phyloP scores from a whole-genome alignment of 2,888 invertebrate genomes.

The Cordilura impudica region DNA sequence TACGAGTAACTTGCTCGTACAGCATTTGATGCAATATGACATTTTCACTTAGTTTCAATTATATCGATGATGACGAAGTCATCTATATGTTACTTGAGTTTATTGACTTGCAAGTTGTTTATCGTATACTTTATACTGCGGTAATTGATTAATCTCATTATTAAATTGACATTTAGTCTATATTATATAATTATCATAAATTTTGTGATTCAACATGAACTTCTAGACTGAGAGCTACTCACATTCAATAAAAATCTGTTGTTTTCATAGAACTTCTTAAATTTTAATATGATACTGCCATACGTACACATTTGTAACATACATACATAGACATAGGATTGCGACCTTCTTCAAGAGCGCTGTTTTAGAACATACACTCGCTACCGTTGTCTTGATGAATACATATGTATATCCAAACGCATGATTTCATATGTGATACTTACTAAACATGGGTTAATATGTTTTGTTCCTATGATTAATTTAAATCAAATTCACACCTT shows the following conservation, averaged over 20 bases:
- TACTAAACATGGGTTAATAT: too few species aligned
- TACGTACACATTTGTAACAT: too few species aligned
- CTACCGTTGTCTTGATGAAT: too few species aligned
- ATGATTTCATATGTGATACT: too few species aligned
- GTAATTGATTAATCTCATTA: constrained; percentile 32
- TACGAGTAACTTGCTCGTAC: background rate
- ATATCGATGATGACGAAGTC: constrained; percentile 22
- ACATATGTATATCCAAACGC: too few species aligned
- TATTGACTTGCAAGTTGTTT: constrained; percentile 23
- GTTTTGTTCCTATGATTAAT: too few species aligned
- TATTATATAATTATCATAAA: background rate
- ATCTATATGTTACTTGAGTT: constrained; percentile 32
- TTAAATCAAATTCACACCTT: constrained; percentile 54
- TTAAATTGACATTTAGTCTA: constrained; percentile 25
- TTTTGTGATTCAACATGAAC: background rate
- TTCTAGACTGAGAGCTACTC: background rate
- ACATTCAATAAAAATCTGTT: constrained; percentile 24
- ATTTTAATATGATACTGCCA: too few species aligned
- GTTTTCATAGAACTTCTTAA: constrained; percentile 6
- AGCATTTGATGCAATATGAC: constrained; percentile 24
- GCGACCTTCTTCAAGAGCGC: too few species aligned
- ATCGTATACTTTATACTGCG: background rate
- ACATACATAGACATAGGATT: too few species aligned
- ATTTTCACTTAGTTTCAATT: constrained; percentile 24
- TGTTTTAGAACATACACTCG: too few species aligned